These are phyloP conservation scores for Hippolais icterina DNA, from an alignment of 2,113 vertebrate genomes.

Conservation along the genomic window DNA sequence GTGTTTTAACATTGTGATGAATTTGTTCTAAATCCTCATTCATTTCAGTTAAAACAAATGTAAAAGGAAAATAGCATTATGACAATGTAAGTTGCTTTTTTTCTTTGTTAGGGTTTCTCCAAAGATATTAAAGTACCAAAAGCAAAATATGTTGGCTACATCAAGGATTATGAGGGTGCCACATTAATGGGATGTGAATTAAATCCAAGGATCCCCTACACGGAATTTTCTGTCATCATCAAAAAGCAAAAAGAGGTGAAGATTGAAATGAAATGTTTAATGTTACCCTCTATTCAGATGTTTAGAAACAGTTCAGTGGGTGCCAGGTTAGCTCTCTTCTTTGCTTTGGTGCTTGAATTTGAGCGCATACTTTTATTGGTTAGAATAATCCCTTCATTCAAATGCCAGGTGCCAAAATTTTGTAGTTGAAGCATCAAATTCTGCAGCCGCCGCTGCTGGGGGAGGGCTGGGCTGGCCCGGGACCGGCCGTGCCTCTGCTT, in stretches of 20 bases:
- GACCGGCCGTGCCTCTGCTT: too few relatives aligned
- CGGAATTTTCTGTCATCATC: conserved; percentile 98
- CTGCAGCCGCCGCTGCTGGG: too few relatives aligned
- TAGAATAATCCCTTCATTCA: neutral
- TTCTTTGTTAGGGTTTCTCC: conserved; percentile 87
- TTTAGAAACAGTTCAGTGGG: neutral
- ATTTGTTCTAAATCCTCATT: neutral
- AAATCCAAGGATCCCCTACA: conserved; percentile 96
- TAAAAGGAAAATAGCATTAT: neutral
- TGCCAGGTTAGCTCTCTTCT: neutral
- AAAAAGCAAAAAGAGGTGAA: conserved; percentile 98
- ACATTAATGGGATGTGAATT: conserved; percentile 98
- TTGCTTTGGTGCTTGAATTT: neutral
- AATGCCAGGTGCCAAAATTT: neutral
- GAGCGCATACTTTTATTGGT: neutral
- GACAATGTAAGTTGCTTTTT: neutral
- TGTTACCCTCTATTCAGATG: neutral
- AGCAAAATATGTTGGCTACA: conserved; percentile 95
- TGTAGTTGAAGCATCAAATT: neutral
- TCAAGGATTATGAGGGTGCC: conserved; percentile 98
- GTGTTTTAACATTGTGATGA: neutral
- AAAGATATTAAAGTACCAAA: conserved; percentile 99
- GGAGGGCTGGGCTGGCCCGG: too few relatives aligned
- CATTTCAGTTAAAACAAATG: neutral
- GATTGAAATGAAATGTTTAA: neutral